Percentiles rank a stretch among this genome's conserved stretches.
Conservation (phyloP, 2,113 vertebrate species). For the Fregetta grallaria region DNA sequence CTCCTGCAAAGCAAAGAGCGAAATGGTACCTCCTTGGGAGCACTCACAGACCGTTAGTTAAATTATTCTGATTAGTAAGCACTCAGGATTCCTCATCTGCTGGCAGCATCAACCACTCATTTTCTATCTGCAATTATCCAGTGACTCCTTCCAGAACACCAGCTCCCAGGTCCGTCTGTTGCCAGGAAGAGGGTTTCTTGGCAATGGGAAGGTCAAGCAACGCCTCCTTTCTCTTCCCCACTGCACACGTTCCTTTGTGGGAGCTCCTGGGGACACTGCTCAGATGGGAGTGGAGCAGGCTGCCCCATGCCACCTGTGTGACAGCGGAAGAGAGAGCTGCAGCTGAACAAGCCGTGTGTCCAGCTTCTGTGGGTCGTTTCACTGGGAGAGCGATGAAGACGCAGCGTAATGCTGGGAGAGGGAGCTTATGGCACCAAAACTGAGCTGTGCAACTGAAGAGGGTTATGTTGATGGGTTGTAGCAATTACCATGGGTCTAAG, state of each 20-base stretch:
- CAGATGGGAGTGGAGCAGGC: neutral
- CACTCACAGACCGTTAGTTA: neutral
- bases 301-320: neutral
- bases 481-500: neutral
- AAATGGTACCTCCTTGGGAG: neutral
- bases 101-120: neutral
- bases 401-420: neutral
- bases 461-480: neutral
- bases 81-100: conserved; percentile 1
- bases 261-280: neutral
- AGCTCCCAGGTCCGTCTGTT: neutral
- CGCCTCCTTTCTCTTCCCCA: neutral
- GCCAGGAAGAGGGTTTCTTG: neutral
- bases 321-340: neutral
- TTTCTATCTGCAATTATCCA: conserved; percentile 2
- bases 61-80: conserved; percentile 33
- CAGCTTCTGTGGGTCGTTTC: neutral
- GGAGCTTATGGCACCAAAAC: neutral
- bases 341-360: neutral
- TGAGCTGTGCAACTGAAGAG: neutral
- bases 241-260: neutral
- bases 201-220: neutral
- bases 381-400: neutral
- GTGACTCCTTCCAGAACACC: conserved; percentile 29
- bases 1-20: conserved; percentile 78